Conservation (phyloP, 2,888 invertebrate genomes). For the Epinotia ramella region DNA sequence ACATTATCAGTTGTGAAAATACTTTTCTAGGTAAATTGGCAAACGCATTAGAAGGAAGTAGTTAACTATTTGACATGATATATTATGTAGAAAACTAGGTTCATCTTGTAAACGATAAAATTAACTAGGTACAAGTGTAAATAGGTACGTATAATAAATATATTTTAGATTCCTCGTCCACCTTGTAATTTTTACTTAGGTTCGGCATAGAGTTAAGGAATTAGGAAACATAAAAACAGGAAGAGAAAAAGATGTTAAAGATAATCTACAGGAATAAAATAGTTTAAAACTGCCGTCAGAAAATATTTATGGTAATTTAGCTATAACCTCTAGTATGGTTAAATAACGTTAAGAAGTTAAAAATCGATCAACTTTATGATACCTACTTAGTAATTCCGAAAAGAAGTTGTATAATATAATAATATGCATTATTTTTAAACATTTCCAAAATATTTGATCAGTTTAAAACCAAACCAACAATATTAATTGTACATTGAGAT, state of each 20-base stretch:
- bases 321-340: conserved; percentile 1
- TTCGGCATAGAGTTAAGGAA: background rate
- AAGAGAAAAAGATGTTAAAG: background rate
- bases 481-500: background rate
- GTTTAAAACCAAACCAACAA: conserved; percentile 26
- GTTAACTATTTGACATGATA: conserved; percentile 25
- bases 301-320: conserved; percentile 24
- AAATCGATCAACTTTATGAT: conserved; percentile 1
- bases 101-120: conserved; percentile 32
- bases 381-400: conserved; percentile 1
- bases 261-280: background rate
- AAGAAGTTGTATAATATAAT: background rate
- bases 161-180: conserved; percentile 8
- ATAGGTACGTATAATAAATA: conserved; percentile 25
- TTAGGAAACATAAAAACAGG: background rate
- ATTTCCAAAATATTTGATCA: conserved; percentile 29
- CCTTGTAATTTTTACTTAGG: background rate
- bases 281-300: conserved; percentile 28
- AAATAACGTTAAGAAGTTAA: conserved; percentile 7
- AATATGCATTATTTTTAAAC: conserved; percentile 12
- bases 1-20: conserved; percentile 67
- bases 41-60: conserved; percentile 27
- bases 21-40: conserved; percentile 56
- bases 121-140: conserved; percentile 34
- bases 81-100: conserved; percentile 34